Percentiles rank a stretch among this genome's conserved stretches.
Evolutionary conservation across 53 echinoderm and acorn worm species (phyloP).

Genomic region (Patiria pectinifera): DNA sequence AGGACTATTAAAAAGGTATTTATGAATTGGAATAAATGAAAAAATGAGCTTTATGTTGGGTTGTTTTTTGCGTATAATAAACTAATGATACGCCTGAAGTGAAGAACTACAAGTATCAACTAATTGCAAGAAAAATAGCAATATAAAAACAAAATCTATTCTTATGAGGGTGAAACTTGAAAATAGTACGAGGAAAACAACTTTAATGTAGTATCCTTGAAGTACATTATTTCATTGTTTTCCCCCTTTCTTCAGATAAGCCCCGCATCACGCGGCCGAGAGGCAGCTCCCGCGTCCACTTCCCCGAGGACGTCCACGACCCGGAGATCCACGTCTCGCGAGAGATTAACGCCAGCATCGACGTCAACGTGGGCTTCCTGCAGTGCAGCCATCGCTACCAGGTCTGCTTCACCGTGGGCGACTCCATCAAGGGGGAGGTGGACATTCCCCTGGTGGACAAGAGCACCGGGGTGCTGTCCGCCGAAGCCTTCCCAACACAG

Average conservation of each 20-base stretch:
- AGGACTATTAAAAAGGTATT: too few species aligned
- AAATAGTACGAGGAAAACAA: too few species aligned
- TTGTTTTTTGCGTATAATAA: too few species aligned
- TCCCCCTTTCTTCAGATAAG: constrained; percentile 34
- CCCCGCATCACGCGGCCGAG: constrained; percentile 72
- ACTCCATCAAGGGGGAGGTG: constrained; percentile 58
- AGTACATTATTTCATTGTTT: not conserved
- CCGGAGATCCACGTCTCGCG: constrained; percentile 84
- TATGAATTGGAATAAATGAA: too few species aligned
- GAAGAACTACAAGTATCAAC: too few species aligned
- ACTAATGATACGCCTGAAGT: too few species aligned
- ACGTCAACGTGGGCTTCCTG: constrained; percentile 91
- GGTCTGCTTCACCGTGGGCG: constrained; percentile 63
- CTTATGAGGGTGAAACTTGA: not conserved
- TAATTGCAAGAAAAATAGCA: too few species aligned
- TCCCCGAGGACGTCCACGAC: constrained; percentile 94
- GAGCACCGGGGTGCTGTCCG: constrained; percentile 20
- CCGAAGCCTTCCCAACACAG: constrained; percentile 34
- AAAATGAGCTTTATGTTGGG: too few species aligned
- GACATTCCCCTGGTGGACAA: constrained; percentile 40
- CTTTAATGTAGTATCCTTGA: too few species aligned
- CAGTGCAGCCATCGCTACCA: constrained; percentile 90
- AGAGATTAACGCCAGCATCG: constrained; percentile 76
- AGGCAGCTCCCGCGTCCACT: constrained; percentile 88
- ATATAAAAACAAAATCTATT: too few species aligned